Evolutionary conservation across 2,888 invertebrate species (phyloP), one percentile per base, ranked within the genome.

Genomic region (Tetragnatha montana): DNA sequence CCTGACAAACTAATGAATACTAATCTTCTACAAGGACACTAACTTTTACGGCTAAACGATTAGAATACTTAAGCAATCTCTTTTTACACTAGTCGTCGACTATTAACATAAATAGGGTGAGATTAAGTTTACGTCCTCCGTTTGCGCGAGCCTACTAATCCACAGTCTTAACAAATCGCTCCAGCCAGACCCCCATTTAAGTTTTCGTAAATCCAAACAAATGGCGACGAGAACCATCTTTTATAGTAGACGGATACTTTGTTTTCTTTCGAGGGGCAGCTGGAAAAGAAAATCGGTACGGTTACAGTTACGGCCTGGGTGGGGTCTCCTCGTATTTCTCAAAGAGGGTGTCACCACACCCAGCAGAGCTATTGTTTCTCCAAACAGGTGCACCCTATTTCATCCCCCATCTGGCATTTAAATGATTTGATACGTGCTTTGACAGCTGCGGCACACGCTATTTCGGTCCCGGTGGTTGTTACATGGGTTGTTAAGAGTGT

Each of bases 341-440:
- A 35, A 35, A 35, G 35, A 22, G 76, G 76, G 81, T 87, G 87
- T 87, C 87, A 82, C 87, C 87, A 87, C 87, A 87, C 87, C 87
- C 87, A 69, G 19, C 19, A n/a, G 35, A 35, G 49, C 81, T 87
- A 87, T 87, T 87, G 87, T 87, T 87, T 87, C n/a, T n/a, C 81
- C 78, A 87, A 87, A 87, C 81, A 81, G 81, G 87, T 86, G 86
- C 80, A 80, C 86, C 80, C 73, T 74, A 68, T 80, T 80, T 86
- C 47, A 80, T 74, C 80, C 8, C n/a, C 74, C 68, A 86, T 73
- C 86, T 81, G 86, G 80, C 86, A 74, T 86, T 86, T 86, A 80
- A 80, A 74, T 79, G 74, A 80, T 80, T 86, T 80, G 86, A 80
- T 81, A 74, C 68, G 51, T 80, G 47, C 19, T 68, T 35, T n/a